Evolutionary conservation across 37 sponge, comb jelly and placozoan species (phyloP), one percentile per base, ranked within the genome.

Genomic region (Diacarnus erythraeanus): DNA sequence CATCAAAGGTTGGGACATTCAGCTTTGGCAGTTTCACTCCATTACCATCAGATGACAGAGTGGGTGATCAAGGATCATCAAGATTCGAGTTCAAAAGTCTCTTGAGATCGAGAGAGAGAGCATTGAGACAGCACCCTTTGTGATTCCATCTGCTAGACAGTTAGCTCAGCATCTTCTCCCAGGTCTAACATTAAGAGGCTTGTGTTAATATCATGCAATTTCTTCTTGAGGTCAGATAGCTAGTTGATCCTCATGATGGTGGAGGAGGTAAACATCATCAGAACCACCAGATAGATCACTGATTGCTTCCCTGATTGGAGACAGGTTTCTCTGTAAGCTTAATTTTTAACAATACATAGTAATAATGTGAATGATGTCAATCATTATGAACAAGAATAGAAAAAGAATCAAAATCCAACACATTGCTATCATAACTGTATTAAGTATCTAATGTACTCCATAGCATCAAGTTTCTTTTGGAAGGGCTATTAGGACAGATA

Each of bases 1-100:
- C 42, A 77, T 63, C 43, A 17, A 64, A 63, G 25, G 23, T 31
- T 27, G 41, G 77, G 12, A 77, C 77, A 38, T 77, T 65, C 17
- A 77, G n/a, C 34, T 77, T 77, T 23, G 77, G 77, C 10, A 77
- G 65, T 30, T 77, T 71, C 80, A 22, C n/a, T n/a, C 29, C 40
- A 41, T 33, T 20, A 20, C 27, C 61, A 64, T 10, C 27, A 64
- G 64, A 64, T 10, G 64, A 23, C 27, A 29, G n/a, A 9, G 64
- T 10, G 23, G 64, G 15, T 26, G 58, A 9, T 29, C 20, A 29
- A 17, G 23, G 17, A 26, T 6, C 57, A 36, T 27, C 23, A n/a
- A 5, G 21, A 6, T 25, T 9, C 8, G 64, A 23, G 15, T 64
- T 10, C 29, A n/a, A 64, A 8, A 23, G 64, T n/a, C 29, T n/a